Evolutionary conservation across 2,113 vertebrate genomes (phyloP).

Genomic region (Pedetes capensis): DNA sequence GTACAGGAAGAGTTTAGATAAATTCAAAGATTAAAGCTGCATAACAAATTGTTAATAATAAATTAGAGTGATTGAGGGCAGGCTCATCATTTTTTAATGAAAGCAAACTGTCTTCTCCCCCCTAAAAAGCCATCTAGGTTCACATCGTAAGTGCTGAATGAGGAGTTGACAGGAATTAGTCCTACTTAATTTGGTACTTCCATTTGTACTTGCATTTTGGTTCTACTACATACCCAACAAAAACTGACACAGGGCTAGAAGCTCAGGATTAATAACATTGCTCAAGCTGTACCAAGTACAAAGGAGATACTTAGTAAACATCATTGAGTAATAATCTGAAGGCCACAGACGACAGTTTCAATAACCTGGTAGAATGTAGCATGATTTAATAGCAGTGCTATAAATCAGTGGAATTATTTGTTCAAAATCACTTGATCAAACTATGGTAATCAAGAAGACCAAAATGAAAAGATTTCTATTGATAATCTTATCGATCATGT

Average conservation of each 20-base stretch:
- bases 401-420: neutral
- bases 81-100: neutral
- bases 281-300: neutral
- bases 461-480: neutral
- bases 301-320: neutral
- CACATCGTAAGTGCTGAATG: neutral
- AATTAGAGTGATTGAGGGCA: constrained; percentile 14
- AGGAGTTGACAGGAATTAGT: neutral
- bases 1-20: constrained; percentile 54
- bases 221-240: neutral
- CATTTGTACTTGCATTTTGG: neutral
- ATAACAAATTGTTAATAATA: constrained; percentile 46
- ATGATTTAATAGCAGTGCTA: neutral
- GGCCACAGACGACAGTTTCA: neutral
- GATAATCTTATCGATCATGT: neutral
- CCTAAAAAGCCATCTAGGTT: neutral
- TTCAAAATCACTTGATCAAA: neutral
- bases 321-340: neutral
- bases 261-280: neutral
- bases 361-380: neutral
- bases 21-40: constrained; percentile 51
- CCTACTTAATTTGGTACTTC: neutral
- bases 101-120: neutral
- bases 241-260: neutral
- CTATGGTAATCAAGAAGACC: neutral